Evolutionary conservation across 2,888 invertebrate genomes (phyloP), one percentile per base, ranked within the genome.

Genomic region (Eueremaeus valkanovi): DNA sequence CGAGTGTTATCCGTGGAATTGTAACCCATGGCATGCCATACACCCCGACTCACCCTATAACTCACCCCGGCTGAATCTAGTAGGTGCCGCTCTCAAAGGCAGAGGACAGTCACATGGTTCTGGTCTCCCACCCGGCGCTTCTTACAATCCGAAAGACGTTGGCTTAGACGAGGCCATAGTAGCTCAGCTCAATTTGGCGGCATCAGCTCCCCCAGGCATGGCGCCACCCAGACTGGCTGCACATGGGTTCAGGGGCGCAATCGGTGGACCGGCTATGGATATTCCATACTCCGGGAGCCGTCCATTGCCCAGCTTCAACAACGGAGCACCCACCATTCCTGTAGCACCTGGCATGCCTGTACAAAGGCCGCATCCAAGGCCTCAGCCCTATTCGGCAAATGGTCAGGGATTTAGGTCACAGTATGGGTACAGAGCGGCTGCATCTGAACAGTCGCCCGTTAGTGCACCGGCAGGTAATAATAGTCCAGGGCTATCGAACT

Each of bases 351-450:
- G 18, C 1, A 29, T 29, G 29, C 29, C 61, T 3, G 8, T 27
- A 31, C 51, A 51, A 51, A 27, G 61, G 29, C 61, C 61, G 1
- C 16, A 24, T 6, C 58, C 63, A 2, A 33, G 73, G 27, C 73
- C 58, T 29, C 18, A 16, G 21, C 74, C 74, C 0, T 74, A 74
- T 33, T 75, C 75, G 9, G 29, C 75, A 3, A 42, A 11, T 18
- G 70, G 70, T 1, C 68, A 70, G 42, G 75, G 75, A 16, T 75
- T 75, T 31, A n/a, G 70, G 21, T 45, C 75, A 3, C 70, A 49
- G 18, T 75, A 75, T n/a, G 75, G 75, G n/a, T 75, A 75, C 29
- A 24, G 75, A 27, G 75, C 75, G 8, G 75, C 75, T 11, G 75
- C 75, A 3, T 49, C 72, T 33, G 75, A 75, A 61, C 58, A 72